A percentile compares a stretch with the other conserved stretches of the same genome.
These are phyloP conservation scores for Caenorhabditis tropicalis DNA, from an alignment of 1,140 invertebrate species.

Conservation along the genomic window DNA sequence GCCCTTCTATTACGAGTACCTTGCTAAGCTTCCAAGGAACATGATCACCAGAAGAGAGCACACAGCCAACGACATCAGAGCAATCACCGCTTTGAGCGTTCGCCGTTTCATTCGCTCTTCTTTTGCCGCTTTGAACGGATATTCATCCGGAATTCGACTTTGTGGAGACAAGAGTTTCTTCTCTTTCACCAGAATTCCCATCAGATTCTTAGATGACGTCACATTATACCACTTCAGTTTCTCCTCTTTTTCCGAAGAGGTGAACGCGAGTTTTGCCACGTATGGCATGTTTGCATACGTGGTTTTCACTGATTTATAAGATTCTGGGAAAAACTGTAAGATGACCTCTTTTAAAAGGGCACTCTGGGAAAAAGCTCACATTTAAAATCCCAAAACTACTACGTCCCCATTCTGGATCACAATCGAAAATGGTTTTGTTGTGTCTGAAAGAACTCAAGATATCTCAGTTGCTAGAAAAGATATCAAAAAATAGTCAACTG, in stretches of 20 bases:
- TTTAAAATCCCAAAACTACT: background rate
- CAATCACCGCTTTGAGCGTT: background rate
- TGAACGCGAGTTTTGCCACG: background rate
- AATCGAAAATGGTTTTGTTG: background rate
- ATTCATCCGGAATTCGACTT: conserved; percentile 7
- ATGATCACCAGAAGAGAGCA: conserved; percentile 4
- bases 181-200: background rate
- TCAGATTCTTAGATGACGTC: background rate
- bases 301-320: background rate
- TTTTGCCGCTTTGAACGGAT: background rate
- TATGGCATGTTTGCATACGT: background rate
- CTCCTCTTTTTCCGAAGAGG: background rate
- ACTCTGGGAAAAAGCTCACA: background rate
- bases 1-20: background rate
- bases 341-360: background rate
- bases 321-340: background rate
- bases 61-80: background rate
- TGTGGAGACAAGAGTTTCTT: background rate
- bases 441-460: background rate
- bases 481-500: no score
- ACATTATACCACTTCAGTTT: background rate
- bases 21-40: conserved; percentile 9
- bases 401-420: conserved; percentile 26
- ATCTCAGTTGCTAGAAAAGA: no score
- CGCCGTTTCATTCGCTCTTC: background rate